These are phyloP conservation scores for Euphonia xanthogaster DNA, from an alignment of 2,797 vertebrate genomes.

Conservation along the genomic window DNA sequence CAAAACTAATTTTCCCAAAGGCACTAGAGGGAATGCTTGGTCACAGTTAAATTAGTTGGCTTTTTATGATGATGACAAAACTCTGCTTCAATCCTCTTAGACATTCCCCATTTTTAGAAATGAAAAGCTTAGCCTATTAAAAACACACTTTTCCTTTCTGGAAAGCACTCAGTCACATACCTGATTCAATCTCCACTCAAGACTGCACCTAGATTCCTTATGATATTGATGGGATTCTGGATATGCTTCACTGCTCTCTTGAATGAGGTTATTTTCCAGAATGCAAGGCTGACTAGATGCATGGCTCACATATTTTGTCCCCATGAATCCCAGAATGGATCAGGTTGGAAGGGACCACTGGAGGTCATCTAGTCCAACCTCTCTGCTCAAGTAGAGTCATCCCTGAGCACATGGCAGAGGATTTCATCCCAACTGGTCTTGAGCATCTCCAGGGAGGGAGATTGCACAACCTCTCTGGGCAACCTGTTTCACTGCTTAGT, in stretches of 20 bases:
- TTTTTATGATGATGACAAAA: not conserved
- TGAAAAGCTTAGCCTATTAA: not conserved
- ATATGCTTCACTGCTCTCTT: not conserved
- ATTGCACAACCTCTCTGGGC: not conserved
- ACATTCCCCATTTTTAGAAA: not conserved
- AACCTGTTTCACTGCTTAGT: not conserved
- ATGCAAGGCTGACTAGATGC: not conserved
- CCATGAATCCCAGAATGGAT: not conserved
- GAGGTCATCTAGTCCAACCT: not conserved
- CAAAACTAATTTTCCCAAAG: not conserved
- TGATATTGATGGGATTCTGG: not conserved
- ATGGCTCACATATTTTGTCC: not conserved
- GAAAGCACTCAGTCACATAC: not conserved
- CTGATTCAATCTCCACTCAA: not conserved
- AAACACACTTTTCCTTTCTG: not conserved
- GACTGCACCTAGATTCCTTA: not conserved
- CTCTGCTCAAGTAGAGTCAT: not conserved
- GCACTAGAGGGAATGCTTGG: not conserved
- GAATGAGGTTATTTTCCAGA: not conserved
- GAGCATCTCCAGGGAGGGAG: rapidly evolving
- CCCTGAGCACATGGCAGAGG: not conserved
- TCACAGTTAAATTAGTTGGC: not conserved
- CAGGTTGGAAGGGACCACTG: not conserved
- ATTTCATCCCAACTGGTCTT: not conserved
- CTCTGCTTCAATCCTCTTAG: not conserved